A percentile compares a stretch with the other conserved stretches of the same genome.
Conservation (phyloP, 2,113 vertebrate species). For the Gila orcuttii region DNA sequence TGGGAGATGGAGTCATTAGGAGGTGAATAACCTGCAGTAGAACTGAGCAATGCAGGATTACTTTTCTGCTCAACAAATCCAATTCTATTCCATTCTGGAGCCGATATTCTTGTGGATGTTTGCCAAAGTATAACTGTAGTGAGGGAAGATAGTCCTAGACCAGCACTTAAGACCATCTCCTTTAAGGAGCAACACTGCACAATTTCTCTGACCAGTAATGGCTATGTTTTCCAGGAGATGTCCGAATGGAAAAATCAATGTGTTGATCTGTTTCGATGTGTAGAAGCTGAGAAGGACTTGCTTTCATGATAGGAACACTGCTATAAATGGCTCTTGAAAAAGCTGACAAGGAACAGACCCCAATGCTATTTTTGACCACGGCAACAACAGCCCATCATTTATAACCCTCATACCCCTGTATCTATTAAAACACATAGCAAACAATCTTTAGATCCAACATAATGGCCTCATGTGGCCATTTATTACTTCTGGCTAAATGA, state of each 20-base stretch:
- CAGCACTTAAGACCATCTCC: constrained; percentile 24
- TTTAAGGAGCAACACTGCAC: constrained; percentile 35
- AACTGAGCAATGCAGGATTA: neutral
- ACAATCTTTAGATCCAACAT: constrained; percentile 12
- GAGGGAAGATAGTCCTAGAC: constrained; percentile 1
- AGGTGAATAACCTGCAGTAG: neutral
- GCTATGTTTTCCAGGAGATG: constrained; percentile 36
- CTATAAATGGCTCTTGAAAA: constrained; percentile 31
- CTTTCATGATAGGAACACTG: constrained; percentile 17
- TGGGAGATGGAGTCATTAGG: neutral
- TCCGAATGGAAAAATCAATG: constrained; percentile 46
- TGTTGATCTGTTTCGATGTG: constrained; percentile 39
- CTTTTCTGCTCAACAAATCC: neutral
- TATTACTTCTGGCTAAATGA: constrained; percentile 29
- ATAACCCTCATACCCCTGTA: neutral
- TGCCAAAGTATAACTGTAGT: neutral
- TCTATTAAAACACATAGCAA: neutral
- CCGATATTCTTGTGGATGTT: neutral
- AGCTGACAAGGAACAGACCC: neutral
- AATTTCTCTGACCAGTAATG: constrained; percentile 33
- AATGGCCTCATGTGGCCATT: constrained; percentile 1
- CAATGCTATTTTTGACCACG: neutral
- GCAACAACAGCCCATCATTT: neutral
- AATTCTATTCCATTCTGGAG: neutral
- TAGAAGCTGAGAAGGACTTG: constrained; percentile 33